A percentile compares a stretch with the other conserved stretches of the same genome.
phyloP scores from a whole-genome alignment of 2,888 invertebrate species.

The Drosophila basisetae region DNA sequence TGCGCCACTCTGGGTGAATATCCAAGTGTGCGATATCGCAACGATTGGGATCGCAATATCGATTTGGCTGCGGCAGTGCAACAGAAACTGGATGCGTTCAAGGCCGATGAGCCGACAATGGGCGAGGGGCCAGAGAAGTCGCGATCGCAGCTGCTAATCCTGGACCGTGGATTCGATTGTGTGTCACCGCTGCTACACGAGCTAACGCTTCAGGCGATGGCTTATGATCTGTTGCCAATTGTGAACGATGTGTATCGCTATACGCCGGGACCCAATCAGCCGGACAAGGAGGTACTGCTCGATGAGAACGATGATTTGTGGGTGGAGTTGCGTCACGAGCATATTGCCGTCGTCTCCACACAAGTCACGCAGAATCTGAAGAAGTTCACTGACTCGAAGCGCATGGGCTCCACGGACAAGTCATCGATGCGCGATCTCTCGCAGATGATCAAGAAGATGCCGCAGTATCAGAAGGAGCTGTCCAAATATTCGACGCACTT shows the following conservation, averaged over 20 bases:
- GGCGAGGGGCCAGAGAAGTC: conserved; percentile 99
- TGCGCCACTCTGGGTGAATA: conserved; percentile 99
- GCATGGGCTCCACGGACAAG: conserved; percentile 94
- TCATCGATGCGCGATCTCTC: conserved; percentile 98
- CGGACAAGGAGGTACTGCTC: conserved; percentile 96
- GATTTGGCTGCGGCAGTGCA: conserved; percentile 99
- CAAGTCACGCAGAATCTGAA: conserved; percentile 99
- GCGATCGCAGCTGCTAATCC: conserved; percentile 96
- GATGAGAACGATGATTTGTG: conserved; percentile 99
- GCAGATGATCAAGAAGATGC: conserved; percentile 99
- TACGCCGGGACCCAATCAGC: conserved; percentile 93
- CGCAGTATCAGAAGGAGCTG: conserved; percentile 99
- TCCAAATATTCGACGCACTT: conserved; percentile 99
- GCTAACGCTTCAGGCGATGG: conserved; percentile 99
- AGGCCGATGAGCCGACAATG: conserved; percentile 99
- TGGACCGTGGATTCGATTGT: conserved; percentile 99
- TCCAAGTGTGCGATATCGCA: conserved; percentile 95
- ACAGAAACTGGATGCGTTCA: conserved; percentile 99
- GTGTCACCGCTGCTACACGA: conserved; percentile 99
- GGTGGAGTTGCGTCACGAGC: conserved; percentile 98
- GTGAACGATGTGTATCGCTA: conserved; percentile 99
- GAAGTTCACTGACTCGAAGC: conserved; percentile 97
- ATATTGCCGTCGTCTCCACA: conserved; percentile 99
- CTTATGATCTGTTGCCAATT: conserved; percentile 98
- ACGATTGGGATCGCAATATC: conserved; percentile 98